Conservation (phyloP, 2,888 invertebrate genomes). For the Yponomeuta sedellus region DNA sequence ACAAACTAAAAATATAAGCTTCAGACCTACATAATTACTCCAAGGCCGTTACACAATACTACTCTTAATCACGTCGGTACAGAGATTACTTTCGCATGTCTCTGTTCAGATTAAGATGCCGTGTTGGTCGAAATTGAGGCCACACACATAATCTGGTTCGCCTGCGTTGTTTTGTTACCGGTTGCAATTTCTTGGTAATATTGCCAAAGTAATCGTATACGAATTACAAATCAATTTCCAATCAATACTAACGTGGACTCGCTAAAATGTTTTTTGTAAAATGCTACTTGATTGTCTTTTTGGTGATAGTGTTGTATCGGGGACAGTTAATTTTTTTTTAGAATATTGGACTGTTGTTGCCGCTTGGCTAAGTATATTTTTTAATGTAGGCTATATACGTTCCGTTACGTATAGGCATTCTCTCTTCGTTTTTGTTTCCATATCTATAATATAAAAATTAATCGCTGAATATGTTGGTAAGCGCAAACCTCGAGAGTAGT, state of each 20-base stretch:
- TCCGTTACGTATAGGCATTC: too few relatives aligned
- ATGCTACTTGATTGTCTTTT: neutral
- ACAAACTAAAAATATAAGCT: neutral
- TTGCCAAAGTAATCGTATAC: neutral
- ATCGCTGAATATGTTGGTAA: too few relatives aligned
- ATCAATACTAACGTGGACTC: too few relatives aligned
- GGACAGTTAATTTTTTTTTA: too few relatives aligned
- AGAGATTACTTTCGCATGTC: neutral
- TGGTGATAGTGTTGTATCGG: too few relatives aligned
- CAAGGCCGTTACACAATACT: neutral
- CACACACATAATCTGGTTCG: slow-evolving; percentile 1
- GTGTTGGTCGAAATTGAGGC: neutral
- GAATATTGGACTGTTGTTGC: too few relatives aligned
- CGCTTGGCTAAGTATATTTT: too few relatives aligned
- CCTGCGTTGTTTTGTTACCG: neutral
- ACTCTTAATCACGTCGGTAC: neutral
- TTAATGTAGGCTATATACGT: too few relatives aligned
- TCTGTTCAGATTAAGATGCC: neutral
- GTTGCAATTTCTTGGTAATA: neutral
- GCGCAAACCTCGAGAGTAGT: too few relatives aligned
- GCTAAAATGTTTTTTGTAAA: neutral
- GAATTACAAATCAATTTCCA: neutral
- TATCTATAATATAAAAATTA: too few relatives aligned
- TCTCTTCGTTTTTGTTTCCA: too few relatives aligned
- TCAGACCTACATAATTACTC: neutral